Percentiles rank a stretch among this genome's conserved stretches.
Conservation (phyloP, 2,797 vertebrate species). For the Hydrocynus forskahlii region DNA sequence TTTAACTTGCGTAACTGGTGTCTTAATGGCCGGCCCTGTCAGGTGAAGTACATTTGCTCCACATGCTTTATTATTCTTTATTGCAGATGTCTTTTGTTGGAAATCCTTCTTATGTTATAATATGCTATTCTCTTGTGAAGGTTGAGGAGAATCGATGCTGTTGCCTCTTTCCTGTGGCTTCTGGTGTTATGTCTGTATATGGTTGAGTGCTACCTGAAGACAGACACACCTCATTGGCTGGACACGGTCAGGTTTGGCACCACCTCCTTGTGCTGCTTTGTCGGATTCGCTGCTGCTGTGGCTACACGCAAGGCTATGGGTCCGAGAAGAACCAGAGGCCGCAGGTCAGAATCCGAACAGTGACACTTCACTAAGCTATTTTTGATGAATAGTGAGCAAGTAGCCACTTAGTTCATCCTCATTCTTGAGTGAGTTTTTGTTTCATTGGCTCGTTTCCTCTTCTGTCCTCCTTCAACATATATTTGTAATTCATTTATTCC, state of each 20-base stretch:
- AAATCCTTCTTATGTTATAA: neutral
- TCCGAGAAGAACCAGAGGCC: conserved; percentile 87
- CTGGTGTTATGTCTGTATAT: conserved; percentile 84
- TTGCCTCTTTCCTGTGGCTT: conserved; percentile 89
- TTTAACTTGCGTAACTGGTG: conserved; percentile 85
- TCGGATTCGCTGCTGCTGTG: conserved; percentile 90
- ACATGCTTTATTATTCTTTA: neutral
- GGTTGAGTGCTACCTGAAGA: conserved; percentile 78
- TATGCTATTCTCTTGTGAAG: conserved; percentile 67
- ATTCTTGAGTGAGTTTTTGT: neutral
- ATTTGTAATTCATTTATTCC: conserved; percentile 13
- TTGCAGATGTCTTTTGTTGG: neutral
- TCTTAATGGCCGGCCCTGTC: conserved; percentile 86
- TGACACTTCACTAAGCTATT: conserved; percentile 73
- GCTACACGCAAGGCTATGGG: conserved; percentile 85
- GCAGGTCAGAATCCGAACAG: conserved; percentile 96
- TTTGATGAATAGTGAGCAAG: conserved; percentile 30
- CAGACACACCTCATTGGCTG: conserved; percentile 78
- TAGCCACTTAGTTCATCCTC: conserved; percentile 27
- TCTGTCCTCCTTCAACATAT: conserved; percentile 8
- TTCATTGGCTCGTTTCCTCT: neutral
- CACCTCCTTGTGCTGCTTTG: conserved; percentile 89
- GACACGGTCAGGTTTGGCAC: conserved; percentile 82
- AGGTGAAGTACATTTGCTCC: conserved; percentile 73
- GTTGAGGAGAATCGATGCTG: conserved; percentile 90